Evolutionary conservation across 2,888 invertebrate species (phyloP).

Genomic region (Spisula solida): DNA sequence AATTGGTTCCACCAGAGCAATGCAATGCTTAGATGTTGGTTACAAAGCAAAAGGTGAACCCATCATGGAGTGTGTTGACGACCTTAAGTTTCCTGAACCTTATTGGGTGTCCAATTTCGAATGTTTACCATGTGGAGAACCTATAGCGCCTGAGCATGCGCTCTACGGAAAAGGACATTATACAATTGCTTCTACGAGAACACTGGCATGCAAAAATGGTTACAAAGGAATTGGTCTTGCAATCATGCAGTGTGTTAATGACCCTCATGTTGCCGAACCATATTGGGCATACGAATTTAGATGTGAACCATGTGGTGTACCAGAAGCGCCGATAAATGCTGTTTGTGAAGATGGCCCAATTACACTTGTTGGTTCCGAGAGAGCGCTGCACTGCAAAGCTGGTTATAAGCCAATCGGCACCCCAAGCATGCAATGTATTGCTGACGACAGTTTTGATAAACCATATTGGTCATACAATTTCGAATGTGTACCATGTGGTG

Average conservation of each 20-base stretch:
- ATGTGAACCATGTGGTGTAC: constrained; percentile 53
- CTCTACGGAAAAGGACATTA: constrained; percentile 36
- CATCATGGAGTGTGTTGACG: constrained; percentile 33
- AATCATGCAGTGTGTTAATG: neutral
- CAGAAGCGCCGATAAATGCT: constrained; percentile 48
- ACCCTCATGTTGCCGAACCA: too few species aligned
- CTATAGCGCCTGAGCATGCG: neutral
- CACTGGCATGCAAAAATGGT: constrained; percentile 49
- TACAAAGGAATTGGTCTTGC: constrained; percentile 56
- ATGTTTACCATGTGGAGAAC: constrained; percentile 53
- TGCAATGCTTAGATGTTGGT: constrained; percentile 37
- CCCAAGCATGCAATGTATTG: constrained; percentile 37
- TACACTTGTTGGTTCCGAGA: constrained; percentile 41
- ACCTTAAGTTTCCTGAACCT: neutral
- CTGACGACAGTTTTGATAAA: neutral
- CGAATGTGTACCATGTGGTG: constrained; percentile 24
- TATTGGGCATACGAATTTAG: neutral
- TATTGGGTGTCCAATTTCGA: constrained; percentile 8
- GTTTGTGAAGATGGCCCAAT: constrained; percentile 48
- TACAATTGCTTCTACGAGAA: constrained; percentile 39
- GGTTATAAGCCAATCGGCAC: constrained; percentile 39
- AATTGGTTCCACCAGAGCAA: constrained; percentile 48
- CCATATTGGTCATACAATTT: constrained; percentile 27
- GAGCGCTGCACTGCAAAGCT: constrained; percentile 27
- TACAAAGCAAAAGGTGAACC: constrained; percentile 48